A percentile compares a stretch with the other conserved stretches of the same genome.
phyloP scores from a whole-genome alignment of 1,140 invertebrate genomes.

The Aphelinus certus region DNA sequence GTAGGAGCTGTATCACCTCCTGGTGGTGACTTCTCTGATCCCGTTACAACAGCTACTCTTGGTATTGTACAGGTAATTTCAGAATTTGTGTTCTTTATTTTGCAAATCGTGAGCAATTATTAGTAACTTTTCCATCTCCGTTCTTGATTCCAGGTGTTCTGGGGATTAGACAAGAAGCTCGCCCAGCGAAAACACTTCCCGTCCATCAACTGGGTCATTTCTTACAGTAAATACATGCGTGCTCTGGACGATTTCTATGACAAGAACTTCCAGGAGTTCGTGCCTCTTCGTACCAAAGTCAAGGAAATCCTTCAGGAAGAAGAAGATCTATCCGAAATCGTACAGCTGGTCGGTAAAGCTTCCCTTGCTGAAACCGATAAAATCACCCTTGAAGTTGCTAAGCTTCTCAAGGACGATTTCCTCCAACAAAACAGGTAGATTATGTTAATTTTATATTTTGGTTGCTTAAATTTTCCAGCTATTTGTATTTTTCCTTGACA shows the following conservation, averaged over 20 bases:
- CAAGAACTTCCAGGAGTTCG: constrained; percentile 98
- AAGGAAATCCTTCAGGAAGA: constrained; percentile 99
- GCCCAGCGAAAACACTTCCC: constrained; percentile 99
- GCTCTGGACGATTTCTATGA: constrained; percentile 99
- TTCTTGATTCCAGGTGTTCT: constrained; percentile 79
- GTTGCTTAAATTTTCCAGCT: too few relatives aligned
- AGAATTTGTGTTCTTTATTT: not conserved
- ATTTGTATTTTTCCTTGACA: too few relatives aligned
- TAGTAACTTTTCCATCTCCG: too few relatives aligned
- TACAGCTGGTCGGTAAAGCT: constrained; percentile 98
- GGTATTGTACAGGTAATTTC: constrained; percentile 90
- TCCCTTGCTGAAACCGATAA: constrained; percentile 99
- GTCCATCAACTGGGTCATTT: constrained; percentile 99
- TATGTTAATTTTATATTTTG: too few relatives aligned
- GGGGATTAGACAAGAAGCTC: constrained; percentile 99
- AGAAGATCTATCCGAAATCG: constrained; percentile 99
- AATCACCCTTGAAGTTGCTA: constrained; percentile 98
- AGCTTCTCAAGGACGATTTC: constrained; percentile 99
- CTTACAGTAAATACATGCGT: constrained; percentile 98
- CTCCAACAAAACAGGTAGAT: constrained; percentile 93
- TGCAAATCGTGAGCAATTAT: too few relatives aligned
- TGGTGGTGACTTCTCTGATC: constrained; percentile 99
- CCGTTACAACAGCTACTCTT: constrained; percentile 98
- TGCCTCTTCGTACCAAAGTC: constrained; percentile 91
- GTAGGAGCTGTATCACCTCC: constrained; percentile 99